These are phyloP conservation scores for Rhabdomys dilectus DNA, from an alignment of 2,113 vertebrate species.

Conservation along the genomic window DNA sequence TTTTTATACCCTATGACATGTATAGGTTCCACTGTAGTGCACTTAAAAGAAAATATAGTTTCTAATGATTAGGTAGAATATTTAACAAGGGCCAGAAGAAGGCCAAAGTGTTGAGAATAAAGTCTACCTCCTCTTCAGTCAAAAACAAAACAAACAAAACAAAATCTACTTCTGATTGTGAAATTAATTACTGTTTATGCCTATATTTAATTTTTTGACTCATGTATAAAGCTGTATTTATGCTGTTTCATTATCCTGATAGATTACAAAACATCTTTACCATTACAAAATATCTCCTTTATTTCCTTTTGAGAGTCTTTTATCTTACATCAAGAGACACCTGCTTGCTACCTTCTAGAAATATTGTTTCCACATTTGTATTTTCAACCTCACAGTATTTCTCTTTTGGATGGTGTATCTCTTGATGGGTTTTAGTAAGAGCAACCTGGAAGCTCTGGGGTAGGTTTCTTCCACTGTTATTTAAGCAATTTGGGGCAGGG, in stretches of 20 bases:
- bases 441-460: not conserved
- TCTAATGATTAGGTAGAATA: not conserved
- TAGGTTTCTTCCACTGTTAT: not conserved
- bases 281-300: not conserved
- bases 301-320: not conserved
- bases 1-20: not conserved
- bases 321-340: not conserved
- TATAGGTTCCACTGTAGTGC: not conserved
- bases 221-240: not conserved
- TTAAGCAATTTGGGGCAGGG: not conserved
- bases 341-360: not conserved
- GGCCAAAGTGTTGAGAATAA: not conserved
- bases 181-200: not conserved
- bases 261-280: not conserved
- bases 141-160: not conserved
- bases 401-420: not conserved
- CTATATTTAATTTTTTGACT: not conserved
- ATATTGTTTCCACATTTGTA: not conserved
- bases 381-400: not conserved
- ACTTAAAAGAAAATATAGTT: not conserved
- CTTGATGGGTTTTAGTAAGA: not conserved
- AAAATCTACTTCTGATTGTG: not conserved
- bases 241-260: not conserved
- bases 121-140: not conserved
- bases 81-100: not conserved